A percentile compares a stretch with the other conserved stretches of the same genome.
Evolutionary conservation across 2,113 vertebrate species (phyloP).

Genomic region (Centropristis striata): DNA sequence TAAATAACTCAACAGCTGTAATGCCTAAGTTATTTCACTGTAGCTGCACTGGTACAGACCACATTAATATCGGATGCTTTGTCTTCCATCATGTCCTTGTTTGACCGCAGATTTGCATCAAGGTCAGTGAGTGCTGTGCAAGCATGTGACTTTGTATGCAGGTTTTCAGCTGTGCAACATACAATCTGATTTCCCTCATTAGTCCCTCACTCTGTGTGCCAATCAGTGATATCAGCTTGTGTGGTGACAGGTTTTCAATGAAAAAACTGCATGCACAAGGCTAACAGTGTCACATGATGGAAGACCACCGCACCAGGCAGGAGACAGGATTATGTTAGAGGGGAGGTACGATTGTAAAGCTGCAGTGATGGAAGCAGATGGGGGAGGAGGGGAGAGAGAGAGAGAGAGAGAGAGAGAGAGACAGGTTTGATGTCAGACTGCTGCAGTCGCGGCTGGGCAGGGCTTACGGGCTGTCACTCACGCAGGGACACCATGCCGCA

Average conservation of each 20-base stretch:
- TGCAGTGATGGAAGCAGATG: slow-evolving; percentile 66
- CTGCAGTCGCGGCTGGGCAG: slow-evolving; percentile 79
- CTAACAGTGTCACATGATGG: slow-evolving; percentile 29
- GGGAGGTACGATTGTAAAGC: slow-evolving; percentile 68
- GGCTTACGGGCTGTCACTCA: slow-evolving; percentile 70
- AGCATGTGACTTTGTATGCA: neutral
- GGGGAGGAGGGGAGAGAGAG: neutral
- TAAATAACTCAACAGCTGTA: slow-evolving; percentile 54
- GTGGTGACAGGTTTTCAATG: neutral
- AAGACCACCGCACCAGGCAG: slow-evolving; percentile 40
- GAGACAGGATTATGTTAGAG: slow-evolving; percentile 62
- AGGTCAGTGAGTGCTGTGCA: slow-evolving; percentile 25
- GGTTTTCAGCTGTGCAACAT: slow-evolving; percentile 8
- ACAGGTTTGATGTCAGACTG: slow-evolving; percentile 73
- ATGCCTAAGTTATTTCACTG: slow-evolving; percentile 22
- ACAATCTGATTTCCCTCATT: slow-evolving; percentile 11
- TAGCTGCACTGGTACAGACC: neutral
- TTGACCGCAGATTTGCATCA: slow-evolving; percentile 22
- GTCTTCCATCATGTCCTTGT: slow-evolving; percentile 19
- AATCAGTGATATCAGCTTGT: slow-evolving; percentile 11
- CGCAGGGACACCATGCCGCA: slow-evolving; percentile 68
- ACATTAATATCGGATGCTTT: neutral
- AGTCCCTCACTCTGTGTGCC: neutral
- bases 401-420: slow-evolving; percentile 1
- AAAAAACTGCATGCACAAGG: neutral